Conservation (phyloP, 2,113 vertebrate species). For the Gracilinanus agilis region DNA sequence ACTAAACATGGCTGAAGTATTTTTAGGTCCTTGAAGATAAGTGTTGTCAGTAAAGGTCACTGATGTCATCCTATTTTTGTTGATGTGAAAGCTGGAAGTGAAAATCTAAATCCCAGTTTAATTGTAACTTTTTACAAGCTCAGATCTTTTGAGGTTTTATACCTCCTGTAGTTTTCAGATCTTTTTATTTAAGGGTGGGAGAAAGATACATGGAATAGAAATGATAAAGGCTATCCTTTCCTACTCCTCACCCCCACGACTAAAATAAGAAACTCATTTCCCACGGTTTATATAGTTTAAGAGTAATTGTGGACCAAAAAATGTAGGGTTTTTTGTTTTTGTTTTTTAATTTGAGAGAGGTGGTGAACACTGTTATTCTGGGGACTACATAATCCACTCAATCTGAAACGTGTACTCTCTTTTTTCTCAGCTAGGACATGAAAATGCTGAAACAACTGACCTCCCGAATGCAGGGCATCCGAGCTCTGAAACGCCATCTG, state of each 20-base stretch:
- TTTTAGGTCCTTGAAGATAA: neutral
- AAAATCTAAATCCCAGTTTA: neutral
- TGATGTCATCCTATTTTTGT: neutral
- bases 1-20: neutral
- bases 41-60: neutral
- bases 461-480: conserved; percentile 82
- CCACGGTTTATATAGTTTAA: neutral
- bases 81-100: neutral
- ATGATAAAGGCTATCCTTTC: neutral
- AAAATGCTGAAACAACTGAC: conserved; percentile 86
- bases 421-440: conserved; percentile 88
- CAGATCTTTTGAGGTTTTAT: neutral
- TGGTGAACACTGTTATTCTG: neutral
- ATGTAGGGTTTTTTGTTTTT: neutral
- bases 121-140: neutral
- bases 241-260: neutral
- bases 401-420: neutral
- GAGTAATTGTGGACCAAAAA: neutral
- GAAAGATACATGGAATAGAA: neutral
- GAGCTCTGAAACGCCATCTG: conserved; percentile 87
- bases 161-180: neutral
- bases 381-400: neutral
- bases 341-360: neutral
- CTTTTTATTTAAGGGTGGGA: neutral
- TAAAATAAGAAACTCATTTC: neutral